These are phyloP conservation scores for Phaethon lepturus DNA, from an alignment of 2,113 vertebrate genomes.

Conservation along the genomic window DNA sequence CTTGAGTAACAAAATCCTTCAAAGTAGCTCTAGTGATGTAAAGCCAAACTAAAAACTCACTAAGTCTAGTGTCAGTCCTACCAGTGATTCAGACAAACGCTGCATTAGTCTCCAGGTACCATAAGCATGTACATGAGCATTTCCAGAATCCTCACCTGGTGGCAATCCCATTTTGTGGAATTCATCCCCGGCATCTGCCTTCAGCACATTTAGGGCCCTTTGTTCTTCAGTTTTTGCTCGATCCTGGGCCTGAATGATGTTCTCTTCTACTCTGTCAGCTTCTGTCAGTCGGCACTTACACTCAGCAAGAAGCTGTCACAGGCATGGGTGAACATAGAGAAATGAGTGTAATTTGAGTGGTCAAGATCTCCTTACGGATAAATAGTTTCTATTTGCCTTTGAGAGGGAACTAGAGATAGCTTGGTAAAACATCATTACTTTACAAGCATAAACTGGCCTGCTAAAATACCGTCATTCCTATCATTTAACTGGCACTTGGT, in stretches of 20 bases:
- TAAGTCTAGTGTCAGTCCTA: background rate
- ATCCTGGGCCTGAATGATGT: conserved; percentile 83
- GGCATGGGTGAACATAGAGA: background rate
- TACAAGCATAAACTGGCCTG: background rate
- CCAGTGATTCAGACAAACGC: background rate
- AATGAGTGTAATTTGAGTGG: background rate
- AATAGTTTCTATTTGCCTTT: background rate
- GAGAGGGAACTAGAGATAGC: background rate
- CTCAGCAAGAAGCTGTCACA: conserved; percentile 75
- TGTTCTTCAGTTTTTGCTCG: conserved; percentile 77
- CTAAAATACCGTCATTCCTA: background rate
- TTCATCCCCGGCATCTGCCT: conserved; percentile 23
- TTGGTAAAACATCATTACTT: background rate
- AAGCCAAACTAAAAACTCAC: background rate
- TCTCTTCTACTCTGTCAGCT: conserved; percentile 80
- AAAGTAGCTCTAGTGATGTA: background rate
- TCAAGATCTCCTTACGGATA: background rate
- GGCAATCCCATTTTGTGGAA: conserved; percentile 67
- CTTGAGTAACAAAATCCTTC: background rate
- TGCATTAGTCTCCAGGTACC: background rate
- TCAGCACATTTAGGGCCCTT: conserved; percentile 45
- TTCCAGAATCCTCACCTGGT: conserved; percentile 76
- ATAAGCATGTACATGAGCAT: too few relatives aligned
- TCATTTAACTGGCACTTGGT: background rate
- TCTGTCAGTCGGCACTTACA: conserved; percentile 72